Evolutionary conservation across 2,888 invertebrate species (phyloP), one percentile per base, ranked within the genome.

Genomic region (Cataglyphis rosenhaueri): DNA sequence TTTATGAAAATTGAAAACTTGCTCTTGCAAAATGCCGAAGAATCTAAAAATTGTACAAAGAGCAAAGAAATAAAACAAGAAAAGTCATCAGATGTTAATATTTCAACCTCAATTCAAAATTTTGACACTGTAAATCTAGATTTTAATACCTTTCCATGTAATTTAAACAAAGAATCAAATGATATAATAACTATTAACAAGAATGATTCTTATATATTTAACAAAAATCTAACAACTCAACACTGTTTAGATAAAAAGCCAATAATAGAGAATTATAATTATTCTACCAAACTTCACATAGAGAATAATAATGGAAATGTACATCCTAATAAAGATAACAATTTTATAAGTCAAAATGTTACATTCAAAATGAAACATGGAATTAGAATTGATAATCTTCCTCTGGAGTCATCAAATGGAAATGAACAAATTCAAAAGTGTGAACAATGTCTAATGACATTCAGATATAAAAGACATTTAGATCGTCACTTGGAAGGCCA

Each of bases 401-500:
- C n/a, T 8, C n/a, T 73, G 10, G 59, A 84, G 41, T 48, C 61
- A 55, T 74, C 64, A 15, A 44, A 84, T 62, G 64, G 84, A 32
- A 48, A 84, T 52, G 82, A 86, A 29, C 85, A 87, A 75, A n/a
- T 83, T 21, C 90, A 91, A 64, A 84, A 85, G 12, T 92, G 92
- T 29, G 85, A 85, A n/a, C 92, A 92, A 41, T 92, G 92, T 41
- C 86, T 89, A 35, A 92, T 92, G 94, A 92, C 91, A 64, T 94
- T 94, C 44, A 88, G 88, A 41, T 92, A 93, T 59, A 93, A 93
- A 86, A 90, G 93, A 55, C 93, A 93, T 64, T 91, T 93, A 68
- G 92, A 93, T 61, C 87, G 92, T 29, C 94, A 94, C 75, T 82
- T 93, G 81, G 92, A 93, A 84, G 94, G 94, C 1, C 94, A 94